Percentiles rank a stretch among this genome's conserved stretches.
Evolutionary conservation across 1,140 invertebrate species (phyloP).

Genomic region (Monochamus saltuarius): DNA sequence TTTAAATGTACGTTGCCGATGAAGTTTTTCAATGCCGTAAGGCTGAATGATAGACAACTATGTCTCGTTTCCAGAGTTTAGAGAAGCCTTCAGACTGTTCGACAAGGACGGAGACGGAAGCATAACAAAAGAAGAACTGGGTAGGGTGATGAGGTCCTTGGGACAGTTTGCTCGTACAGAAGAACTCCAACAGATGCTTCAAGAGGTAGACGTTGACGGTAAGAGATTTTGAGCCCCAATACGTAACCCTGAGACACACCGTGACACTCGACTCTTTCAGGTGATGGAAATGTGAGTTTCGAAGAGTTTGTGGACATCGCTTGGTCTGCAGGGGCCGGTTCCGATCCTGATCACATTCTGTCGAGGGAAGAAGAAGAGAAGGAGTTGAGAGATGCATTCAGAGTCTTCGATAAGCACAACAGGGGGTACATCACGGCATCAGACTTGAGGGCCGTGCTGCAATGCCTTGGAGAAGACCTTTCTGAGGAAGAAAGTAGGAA

Average conservation of each 20-base stretch:
- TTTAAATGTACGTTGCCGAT: background rate
- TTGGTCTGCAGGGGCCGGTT: conserved; percentile 66
- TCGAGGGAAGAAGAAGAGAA: conserved; percentile 74
- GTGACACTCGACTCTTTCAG: conserved; percentile 51
- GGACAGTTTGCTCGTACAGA: conserved; percentile 83
- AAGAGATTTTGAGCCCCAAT: conserved; percentile 34
- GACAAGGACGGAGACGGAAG: conserved; percentile 87
- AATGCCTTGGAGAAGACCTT: conserved; percentile 81
- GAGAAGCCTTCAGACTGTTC: conserved; percentile 84
- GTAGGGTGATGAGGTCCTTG: conserved; percentile 79
- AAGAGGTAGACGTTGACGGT: conserved; percentile 89
- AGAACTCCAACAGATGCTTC: conserved; percentile 83
- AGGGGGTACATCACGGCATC: conserved; percentile 84
- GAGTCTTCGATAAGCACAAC: conserved; percentile 85
- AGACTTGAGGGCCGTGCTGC: conserved; percentile 77
- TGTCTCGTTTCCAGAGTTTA: conserved; percentile 64
- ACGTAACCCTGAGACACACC: background rate
- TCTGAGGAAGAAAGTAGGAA: conserved; percentile 81
- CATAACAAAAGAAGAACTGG: conserved; percentile 84
- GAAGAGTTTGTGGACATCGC: conserved; percentile 92
- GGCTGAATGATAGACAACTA: too few relatives aligned
- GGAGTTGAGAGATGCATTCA: conserved; percentile 83
- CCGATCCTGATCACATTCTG: conserved; percentile 46
- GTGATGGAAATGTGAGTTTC: conserved; percentile 88
- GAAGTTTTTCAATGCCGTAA: background rate